Conservation (phyloP, 2,888 invertebrate genomes). For the Hirtodrosophila trivittata region DNA sequence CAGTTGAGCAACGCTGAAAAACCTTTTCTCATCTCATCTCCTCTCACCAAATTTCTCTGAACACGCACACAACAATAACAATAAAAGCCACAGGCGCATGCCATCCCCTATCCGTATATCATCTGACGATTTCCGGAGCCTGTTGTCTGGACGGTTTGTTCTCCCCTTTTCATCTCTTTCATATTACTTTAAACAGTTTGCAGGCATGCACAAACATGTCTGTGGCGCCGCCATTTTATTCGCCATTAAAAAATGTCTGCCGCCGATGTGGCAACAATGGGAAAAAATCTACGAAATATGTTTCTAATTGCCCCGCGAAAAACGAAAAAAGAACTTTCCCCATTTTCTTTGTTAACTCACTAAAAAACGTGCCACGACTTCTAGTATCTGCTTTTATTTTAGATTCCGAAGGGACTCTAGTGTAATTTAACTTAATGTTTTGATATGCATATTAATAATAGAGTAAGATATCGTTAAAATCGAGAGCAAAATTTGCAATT, state of each 20-base stretch:
- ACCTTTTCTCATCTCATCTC: not conserved
- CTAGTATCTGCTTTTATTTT: constrained; percentile 14
- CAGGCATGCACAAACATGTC: constrained; percentile 63
- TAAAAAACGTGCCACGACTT: constrained; percentile 49
- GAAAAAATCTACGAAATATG: constrained; percentile 49
- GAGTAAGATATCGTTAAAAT: constrained; percentile 36
- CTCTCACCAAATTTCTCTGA: not conserved
- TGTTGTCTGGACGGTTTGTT: constrained; percentile 23
- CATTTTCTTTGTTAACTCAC: constrained; percentile 27
- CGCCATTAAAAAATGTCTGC: constrained; percentile 43
- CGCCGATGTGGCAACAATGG: constrained; percentile 25
- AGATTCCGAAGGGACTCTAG: too few species aligned
- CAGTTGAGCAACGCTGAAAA: constrained; percentile 31
- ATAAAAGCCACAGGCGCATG: constrained; percentile 28
- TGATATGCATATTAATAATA: too few species aligned
- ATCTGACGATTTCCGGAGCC: constrained; percentile 33
- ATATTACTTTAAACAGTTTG: constrained; percentile 56
- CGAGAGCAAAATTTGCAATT: too few species aligned
- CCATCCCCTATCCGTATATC: constrained; percentile 11
- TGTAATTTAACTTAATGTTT: constrained; percentile 11
- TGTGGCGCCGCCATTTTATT: constrained; percentile 55
- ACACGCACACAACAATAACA: constrained; percentile 36
- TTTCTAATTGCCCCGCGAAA: constrained; percentile 60
- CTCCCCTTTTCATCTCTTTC: not conserved
- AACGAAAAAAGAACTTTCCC: constrained; percentile 27